phyloP scores from a whole-genome alignment of 2,888 invertebrate species.

The Carterocephalus palaemon region DNA sequence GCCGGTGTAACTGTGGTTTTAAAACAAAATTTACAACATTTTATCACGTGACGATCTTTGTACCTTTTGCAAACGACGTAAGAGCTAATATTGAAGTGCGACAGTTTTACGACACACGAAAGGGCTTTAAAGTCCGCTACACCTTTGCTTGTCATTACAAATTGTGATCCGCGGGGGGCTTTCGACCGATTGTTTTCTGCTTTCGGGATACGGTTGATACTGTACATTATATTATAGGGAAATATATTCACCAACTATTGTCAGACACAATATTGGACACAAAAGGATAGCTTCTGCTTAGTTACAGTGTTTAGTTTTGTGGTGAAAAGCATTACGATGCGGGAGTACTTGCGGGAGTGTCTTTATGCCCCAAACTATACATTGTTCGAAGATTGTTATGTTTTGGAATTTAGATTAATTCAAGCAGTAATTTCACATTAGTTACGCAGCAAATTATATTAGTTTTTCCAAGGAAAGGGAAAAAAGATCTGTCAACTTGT shows the following conservation, averaged over 20 bases:
- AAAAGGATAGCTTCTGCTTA: conserved; percentile 53
- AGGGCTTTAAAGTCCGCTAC: conserved; percentile 39
- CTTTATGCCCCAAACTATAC: conserved; percentile 36
- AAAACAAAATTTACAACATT: conserved; percentile 5
- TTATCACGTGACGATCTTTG: neutral
- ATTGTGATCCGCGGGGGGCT: conserved; percentile 58
- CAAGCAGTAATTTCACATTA: conserved; percentile 3
- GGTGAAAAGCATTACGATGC: conserved; percentile 49
- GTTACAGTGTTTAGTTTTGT: conserved; percentile 54
- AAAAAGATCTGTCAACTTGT: too few species aligned
- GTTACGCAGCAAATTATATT: conserved; percentile 4
- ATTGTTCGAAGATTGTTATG: conserved; percentile 28
- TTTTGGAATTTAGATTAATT: conserved; percentile 4
- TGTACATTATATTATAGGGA: conserved; percentile 48
- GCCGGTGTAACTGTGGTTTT: neutral
- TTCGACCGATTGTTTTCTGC: conserved; percentile 54
- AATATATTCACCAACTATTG: conserved; percentile 53
- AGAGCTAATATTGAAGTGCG: neutral
- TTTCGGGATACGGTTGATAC: conserved; percentile 59
- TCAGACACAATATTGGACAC: conserved; percentile 36
- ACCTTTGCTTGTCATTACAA: conserved; percentile 61
- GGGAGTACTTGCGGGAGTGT: conserved; percentile 49
- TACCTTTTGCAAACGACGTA: neutral
- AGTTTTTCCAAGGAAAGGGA: neutral
- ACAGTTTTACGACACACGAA: neutral